Evolutionary conservation across 2,113 vertebrate genomes (phyloP).

Genomic region (Irena cyanogastra): DNA sequence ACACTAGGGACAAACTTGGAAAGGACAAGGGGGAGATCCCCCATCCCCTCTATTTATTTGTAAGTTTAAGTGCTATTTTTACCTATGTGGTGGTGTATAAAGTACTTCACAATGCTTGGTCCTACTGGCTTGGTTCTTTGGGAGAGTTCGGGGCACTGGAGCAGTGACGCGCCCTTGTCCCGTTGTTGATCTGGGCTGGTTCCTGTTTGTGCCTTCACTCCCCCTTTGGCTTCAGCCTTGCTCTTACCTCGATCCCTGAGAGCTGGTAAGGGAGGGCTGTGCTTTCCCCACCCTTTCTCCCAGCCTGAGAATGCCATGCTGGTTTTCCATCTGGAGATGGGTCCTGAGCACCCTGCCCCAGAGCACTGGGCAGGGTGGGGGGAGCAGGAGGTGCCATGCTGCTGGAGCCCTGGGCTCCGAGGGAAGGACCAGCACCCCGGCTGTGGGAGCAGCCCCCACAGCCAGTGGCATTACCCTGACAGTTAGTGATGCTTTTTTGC

Average conservation of each 20-base stretch:
- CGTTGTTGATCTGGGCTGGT: not conserved
- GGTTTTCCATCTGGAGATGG: not conserved
- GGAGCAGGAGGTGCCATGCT: not conserved
- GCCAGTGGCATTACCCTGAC: not conserved
- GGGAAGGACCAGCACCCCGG: accelerated
- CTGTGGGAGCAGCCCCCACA: not conserved
- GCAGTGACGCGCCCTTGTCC: not conserved
- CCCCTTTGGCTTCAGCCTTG: not conserved
- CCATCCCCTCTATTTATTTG: constrained; percentile 47
- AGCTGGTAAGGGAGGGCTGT: not conserved
- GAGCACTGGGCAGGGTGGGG: not conserved
- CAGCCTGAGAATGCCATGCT: not conserved
- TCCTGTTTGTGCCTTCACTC: constrained; percentile 44
- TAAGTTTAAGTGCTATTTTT: constrained; percentile 53
- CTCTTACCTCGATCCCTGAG: not conserved
- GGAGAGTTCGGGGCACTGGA: not conserved
- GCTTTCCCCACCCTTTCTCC: not conserved
- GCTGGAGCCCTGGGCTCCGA: not conserved
- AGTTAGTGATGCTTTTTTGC: not conserved
- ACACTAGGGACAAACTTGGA: not conserved
- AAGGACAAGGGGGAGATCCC: constrained; percentile 11
- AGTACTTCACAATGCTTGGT: not conserved
- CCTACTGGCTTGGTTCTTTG: not conserved
- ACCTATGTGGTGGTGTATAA: constrained; percentile 15
- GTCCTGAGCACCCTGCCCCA: accelerated